phyloP scores from a whole-genome alignment of 1,140 invertebrate species.

The Drosophila tropicalis region DNA sequence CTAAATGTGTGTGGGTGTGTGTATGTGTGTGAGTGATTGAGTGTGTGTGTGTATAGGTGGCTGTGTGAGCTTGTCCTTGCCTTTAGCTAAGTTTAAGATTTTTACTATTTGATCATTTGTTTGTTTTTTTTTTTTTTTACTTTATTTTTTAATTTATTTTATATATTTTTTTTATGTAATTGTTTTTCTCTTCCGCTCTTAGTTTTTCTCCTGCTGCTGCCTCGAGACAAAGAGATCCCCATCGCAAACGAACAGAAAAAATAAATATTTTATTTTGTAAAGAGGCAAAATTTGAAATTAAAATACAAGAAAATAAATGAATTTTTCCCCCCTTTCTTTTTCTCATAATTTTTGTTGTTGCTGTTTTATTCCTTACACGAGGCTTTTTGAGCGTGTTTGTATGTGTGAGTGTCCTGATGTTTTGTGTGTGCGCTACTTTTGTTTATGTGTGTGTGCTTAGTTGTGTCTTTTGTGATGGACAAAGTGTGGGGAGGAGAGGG shows the following conservation, averaged over 20 bases:
- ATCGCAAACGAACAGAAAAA: not conserved
- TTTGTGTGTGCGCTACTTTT: not conserved
- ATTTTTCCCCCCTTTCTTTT: not conserved
- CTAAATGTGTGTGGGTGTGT: slow-evolving; percentile 43
- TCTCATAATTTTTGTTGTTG: slow-evolving; percentile 7
- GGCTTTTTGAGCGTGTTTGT: not conserved
- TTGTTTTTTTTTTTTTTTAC: slow-evolving; percentile 19
- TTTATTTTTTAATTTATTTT: slow-evolving; percentile 47
- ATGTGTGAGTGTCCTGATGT: not conserved
- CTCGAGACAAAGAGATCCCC: slow-evolving; percentile 3
- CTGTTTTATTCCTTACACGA: slow-evolving; percentile 6
- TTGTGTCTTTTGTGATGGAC: slow-evolving; percentile 9
- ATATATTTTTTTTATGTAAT: slow-evolving; percentile 70
- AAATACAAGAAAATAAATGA: not conserved
- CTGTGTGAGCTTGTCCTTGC: slow-evolving; percentile 22
- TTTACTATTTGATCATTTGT: slow-evolving; percentile 15
- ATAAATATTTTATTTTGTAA: not conserved
- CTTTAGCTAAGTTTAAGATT: slow-evolving; percentile 14
- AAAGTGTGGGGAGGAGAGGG: not conserved
- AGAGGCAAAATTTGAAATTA: not conserved
- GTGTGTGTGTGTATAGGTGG: slow-evolving; percentile 34
- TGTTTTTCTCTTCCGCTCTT: slow-evolving; percentile 33
- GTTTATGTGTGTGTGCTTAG: slow-evolving; percentile 35
- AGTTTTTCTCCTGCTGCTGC: not conserved
- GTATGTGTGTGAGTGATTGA: slow-evolving; percentile 1